phyloP scores from a whole-genome alignment of 2,113 vertebrate species.

The Lophura nycthemera region DNA sequence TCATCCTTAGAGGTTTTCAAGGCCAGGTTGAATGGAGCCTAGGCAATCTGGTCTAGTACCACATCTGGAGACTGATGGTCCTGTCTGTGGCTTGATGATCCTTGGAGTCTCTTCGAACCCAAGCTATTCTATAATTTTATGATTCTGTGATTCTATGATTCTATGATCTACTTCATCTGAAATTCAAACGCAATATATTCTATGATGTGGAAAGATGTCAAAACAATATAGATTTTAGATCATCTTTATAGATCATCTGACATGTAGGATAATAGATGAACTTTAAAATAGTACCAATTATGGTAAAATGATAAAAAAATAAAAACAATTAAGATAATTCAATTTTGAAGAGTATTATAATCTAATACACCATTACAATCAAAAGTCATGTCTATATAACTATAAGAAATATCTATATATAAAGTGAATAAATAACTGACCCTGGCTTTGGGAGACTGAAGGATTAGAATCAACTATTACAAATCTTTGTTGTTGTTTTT shows the following conservation, averaged over 20 bases:
- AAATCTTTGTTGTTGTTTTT: not conserved
- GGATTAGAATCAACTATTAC: not conserved
- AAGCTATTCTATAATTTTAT: no score
- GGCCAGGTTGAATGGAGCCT: no score
- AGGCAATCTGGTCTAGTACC: no score
- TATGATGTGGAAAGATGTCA: not conserved
- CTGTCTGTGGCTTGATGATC: no score
- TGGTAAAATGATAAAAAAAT: not conserved
- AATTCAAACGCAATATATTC: not conserved
- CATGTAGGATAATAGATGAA: not conserved
- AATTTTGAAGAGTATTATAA: not conserved
- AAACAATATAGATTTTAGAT: not conserved
- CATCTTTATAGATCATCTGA: not conserved
- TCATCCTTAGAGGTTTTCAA: no score
- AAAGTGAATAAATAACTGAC: not conserved
- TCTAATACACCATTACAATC: not conserved
- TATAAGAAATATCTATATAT: not conserved
- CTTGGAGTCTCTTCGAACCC: no score
- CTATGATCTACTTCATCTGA: not conserved
- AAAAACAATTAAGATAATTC: not conserved
- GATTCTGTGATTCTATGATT: no score
- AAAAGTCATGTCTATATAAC: not conserved
- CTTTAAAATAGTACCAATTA: not conserved
- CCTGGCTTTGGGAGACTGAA: not conserved
- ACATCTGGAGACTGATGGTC: no score